Evolutionary conservation across 2,797 vertebrate genomes (phyloP).

Genomic region (Lacerta viridis): DNA sequence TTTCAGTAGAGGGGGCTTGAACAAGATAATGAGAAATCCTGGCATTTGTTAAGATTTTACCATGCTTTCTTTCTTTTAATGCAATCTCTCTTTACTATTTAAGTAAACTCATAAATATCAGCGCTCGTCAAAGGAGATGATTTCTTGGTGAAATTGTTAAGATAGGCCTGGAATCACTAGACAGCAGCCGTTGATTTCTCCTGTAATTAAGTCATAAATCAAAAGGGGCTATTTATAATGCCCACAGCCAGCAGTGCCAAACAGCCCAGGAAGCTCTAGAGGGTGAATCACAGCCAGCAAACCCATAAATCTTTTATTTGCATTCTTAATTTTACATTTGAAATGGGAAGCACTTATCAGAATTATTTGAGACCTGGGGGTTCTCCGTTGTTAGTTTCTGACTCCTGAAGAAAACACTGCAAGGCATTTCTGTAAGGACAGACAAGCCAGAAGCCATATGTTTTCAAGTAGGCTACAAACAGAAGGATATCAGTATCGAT

Average conservation of each 20-base stretch:
- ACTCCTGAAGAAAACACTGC: neutral
- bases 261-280: slow-evolving; percentile 46
- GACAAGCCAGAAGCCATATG: neutral
- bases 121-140: slow-evolving; percentile 60
- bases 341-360: slow-evolving; percentile 57
- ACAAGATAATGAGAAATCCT: slow-evolving; percentile 56
- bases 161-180: slow-evolving; percentile 66
- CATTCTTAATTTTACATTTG: slow-evolving; percentile 60
- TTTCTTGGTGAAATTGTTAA: slow-evolving; percentile 69
- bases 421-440: neutral
- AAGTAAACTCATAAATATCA: slow-evolving; percentile 72
- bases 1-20: slow-evolving; percentile 51
- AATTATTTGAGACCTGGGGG: slow-evolving; percentile 30
- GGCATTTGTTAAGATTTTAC: slow-evolving; percentile 62
- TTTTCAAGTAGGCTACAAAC: neutral
- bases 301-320: slow-evolving; percentile 56
- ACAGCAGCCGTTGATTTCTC: slow-evolving; percentile 61
- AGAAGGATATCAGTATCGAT: neutral
- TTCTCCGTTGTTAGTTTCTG: slow-evolving; percentile 7
- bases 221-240: slow-evolving; percentile 69
- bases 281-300: slow-evolving; percentile 57
- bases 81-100: slow-evolving; percentile 55
- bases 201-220: slow-evolving; percentile 70
- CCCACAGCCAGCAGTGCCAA: slow-evolving; percentile 60
- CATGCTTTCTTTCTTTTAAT: slow-evolving; percentile 66